phyloP scores from a whole-genome alignment of 2,888 invertebrate species.

The Elysia crispata region DNA sequence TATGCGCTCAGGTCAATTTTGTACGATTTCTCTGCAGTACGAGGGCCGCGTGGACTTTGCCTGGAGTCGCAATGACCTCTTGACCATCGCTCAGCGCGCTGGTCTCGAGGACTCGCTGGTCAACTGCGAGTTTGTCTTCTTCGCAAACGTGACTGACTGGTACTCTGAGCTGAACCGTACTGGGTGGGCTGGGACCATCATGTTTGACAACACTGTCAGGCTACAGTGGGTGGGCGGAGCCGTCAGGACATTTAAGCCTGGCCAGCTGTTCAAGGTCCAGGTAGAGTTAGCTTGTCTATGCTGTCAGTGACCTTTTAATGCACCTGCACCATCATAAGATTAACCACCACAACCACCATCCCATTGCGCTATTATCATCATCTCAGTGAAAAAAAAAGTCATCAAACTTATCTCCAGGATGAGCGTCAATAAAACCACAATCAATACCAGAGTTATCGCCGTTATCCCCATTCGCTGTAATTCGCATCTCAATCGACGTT shows the following conservation, averaged over 20 bases:
- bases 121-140: slow-evolving; percentile 72
- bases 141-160: slow-evolving; percentile 75
- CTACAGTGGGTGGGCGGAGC: slow-evolving; percentile 91
- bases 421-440: too few species aligned
- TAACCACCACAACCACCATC: too few species aligned
- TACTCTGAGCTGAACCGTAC: slow-evolving; percentile 73
- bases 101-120: slow-evolving; percentile 56
- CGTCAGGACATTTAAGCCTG: slow-evolving; percentile 96
- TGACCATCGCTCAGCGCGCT: slow-evolving; percentile 51
- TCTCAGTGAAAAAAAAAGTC: too few species aligned
- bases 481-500: too few species aligned
- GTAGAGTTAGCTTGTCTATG: slow-evolving; percentile 68
- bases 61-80: slow-evolving; percentile 89
- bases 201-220: slow-evolving; percentile 91
- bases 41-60: slow-evolving; percentile 92
- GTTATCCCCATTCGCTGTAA: too few species aligned
- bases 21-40: slow-evolving; percentile 83
- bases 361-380: too few species aligned
- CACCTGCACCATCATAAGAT: too few species aligned
- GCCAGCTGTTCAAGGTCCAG: slow-evolving; percentile 92
- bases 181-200: slow-evolving; percentile 90
- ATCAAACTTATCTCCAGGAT: too few species aligned
- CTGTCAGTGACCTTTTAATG: too few species aligned
- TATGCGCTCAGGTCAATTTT: too few species aligned
- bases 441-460: too few species aligned